A percentile compares a stretch with the other conserved stretches of the same genome.
phyloP scores from a whole-genome alignment of 2,113 vertebrate genomes.

The Centropus unirufus region DNA sequence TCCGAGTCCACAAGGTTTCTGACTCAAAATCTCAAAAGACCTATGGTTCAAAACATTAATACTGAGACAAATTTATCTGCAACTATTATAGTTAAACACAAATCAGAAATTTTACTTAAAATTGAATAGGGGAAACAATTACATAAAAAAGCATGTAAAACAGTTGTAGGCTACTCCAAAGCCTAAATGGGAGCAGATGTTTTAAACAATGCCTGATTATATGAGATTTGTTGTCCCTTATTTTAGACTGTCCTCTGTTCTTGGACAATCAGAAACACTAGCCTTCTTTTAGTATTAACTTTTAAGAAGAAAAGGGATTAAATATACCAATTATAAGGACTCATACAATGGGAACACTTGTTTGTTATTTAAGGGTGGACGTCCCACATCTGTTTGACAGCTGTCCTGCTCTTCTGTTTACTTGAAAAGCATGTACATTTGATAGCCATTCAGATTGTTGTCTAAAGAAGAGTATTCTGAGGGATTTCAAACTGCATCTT shows the following conservation, averaged over 20 bases:
- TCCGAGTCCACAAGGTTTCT: neutral
- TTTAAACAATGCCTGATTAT: slow-evolving; percentile 41
- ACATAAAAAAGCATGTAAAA: neutral
- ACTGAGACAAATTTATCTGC: neutral
- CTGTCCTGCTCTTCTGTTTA: neutral
- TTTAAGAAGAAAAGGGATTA: neutral
- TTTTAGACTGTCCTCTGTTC: neutral
- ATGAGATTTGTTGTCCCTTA: neutral
- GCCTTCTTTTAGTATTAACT: neutral
- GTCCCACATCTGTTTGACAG: slow-evolving; percentile 36
- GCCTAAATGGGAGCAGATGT: slow-evolving; percentile 18
- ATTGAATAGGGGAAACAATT: neutral
- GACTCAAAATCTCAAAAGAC: neutral
- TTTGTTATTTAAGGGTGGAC: neutral
- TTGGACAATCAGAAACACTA: slow-evolving; percentile 2
- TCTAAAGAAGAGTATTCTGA: neutral
- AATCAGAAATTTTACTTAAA: neutral
- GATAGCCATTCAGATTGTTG: neutral
- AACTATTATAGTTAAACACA: neutral
- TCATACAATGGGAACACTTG: neutral
- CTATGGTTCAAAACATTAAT: neutral
- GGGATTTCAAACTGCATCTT: neutral
- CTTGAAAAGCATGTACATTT: neutral
- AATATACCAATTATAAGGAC: neutral
- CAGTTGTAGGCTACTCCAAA: neutral